Base-by-base conservation (phyloP, 2,797 vertebrate species). In the Pseudopleuronectes americanus region DNA sequence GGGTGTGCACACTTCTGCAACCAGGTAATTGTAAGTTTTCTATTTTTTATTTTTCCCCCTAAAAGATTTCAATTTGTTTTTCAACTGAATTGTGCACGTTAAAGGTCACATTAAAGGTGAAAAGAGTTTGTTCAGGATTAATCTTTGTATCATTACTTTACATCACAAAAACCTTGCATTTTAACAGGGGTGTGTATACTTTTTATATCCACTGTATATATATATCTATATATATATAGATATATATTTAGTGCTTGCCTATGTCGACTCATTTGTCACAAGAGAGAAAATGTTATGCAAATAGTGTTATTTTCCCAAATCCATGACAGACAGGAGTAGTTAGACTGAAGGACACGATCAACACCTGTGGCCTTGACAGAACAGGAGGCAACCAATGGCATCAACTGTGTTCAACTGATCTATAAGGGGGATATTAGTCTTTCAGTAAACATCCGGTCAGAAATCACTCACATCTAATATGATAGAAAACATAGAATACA, bases 371-470 rank as follows among this genome's bases (percentile, higher is more conserved):
- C 52, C 28, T 23, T 52, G 41, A 8, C 21, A 63, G 33, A 17
- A 24, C 16, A 51, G 31, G 10, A 67, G 64, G 54, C 22, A 43
- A 57, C 16, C 16, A 16, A 19, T 31, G 38, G 43, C 51, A 14
- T 73, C 24, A 60, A n/a, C 51, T 61, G 22, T 28, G 41, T 16
- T 23, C 6, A 23, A 41, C 45, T 28, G 0, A 33, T 28, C 1
- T n/a, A 7, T 45, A 45, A 33, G 58, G 23, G 4, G 3, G 17
- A 36, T 36, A 47, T n/a, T 62, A 26, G 38, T 22, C 13, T 53
- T 63, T 57, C 1, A 53, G 72, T 57, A 52, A 57, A 53, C 52
- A 52, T n/a, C 6, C 58, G 12, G 23, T 26, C 10, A 49, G 49
- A 36, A 19, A 28, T 48, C 28, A 21, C 38, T 24, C 10, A 13